Base-by-base conservation (phyloP, 1,140 invertebrate species). In the Macrostomum lignano region DNA sequence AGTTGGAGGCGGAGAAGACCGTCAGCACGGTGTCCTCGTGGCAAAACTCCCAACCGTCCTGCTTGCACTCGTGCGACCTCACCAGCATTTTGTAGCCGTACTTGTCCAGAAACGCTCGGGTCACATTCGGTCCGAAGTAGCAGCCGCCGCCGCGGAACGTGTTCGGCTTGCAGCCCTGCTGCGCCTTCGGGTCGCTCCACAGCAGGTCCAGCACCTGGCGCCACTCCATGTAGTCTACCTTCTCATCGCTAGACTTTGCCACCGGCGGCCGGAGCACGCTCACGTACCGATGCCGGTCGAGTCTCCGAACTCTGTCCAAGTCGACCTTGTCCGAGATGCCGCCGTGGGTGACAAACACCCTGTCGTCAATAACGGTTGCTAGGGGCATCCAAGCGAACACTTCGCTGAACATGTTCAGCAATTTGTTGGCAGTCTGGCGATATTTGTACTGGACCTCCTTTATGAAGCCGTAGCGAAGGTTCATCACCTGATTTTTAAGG, bases 1-100 rank as follows among this genome's bases (percentile, higher is more conserved):
- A 86, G 52, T 82, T 82, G 2, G 78, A 84, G 1, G 77, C 78
- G 7, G 76, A 82, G 55, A 86, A 86, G 41, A 84, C 72, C 22
- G 78, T 86, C 38, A 86, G 66, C 26, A 78, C 71, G 58, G 71
- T 70, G 36, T 72, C 67, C 46, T 71, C 65, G 44, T 86, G 79
- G 17, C 67, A 65, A 34, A 74, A 67, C 53, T 84, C 77, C 48
- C 74, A 81, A 2, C 79, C 79, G 21, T 76, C 73, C 1, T 69
- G 66, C 60, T 84, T 84, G 51, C 79, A 86, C 52, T 86, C 77
- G 48, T 86, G 79, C 7, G 75, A 81, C 23, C 79, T 62, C 14
- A 86, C 69, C 2, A 86, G 51, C 41, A 72, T 66, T 35, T 66
- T 60, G 3, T 81, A 59, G 37, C 70, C 67, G 52, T 81, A 67